These are phyloP conservation scores for Dasysyrphus albostriatus DNA, from an alignment of 2,888 invertebrate genomes.

Conservation along the genomic window DNA sequence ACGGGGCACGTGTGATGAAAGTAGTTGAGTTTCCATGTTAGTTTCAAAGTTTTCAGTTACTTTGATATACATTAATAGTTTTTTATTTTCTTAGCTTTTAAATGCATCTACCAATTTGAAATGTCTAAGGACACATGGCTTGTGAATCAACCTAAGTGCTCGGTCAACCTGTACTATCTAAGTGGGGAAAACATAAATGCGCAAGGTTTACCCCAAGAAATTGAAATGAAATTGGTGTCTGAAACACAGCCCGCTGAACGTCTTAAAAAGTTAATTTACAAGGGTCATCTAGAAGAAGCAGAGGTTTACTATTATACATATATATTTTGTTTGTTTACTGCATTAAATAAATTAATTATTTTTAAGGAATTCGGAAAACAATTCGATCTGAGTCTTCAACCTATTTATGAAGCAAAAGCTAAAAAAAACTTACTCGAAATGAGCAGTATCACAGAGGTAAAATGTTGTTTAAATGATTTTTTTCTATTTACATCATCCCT, in stretches of 20 bases:
- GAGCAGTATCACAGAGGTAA: constrained; percentile 77
- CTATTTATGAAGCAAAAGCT: constrained; percentile 82
- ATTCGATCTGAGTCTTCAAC: constrained; percentile 82
- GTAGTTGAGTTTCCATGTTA: constrained; percentile 83
- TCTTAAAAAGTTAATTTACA: constrained; percentile 82
- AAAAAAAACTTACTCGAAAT: constrained; percentile 80
- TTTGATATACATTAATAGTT: neutral
- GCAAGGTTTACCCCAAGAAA: constrained; percentile 78
- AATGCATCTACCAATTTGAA: constrained; percentile 80
- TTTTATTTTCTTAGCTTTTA: constrained; percentile 78
- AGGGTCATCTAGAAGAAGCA: constrained; percentile 82
- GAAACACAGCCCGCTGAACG: constrained; percentile 83
- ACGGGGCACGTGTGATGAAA: constrained; percentile 78
- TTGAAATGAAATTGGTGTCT: constrained; percentile 82
- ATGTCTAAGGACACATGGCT: constrained; percentile 81
- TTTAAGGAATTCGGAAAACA: constrained; percentile 81
- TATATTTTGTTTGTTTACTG: neutral
- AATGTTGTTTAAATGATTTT: neutral
- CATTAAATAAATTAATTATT: neutral
- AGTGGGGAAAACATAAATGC: constrained; percentile 77
- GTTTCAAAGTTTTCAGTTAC: constrained; percentile 19
- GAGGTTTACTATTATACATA: constrained; percentile 79
- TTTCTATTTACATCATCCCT: too few species aligned
- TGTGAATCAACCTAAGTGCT: constrained; percentile 81
- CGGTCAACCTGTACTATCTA: constrained; percentile 83